Evolutionary conservation across 2,113 vertebrate genomes (phyloP).

Genomic region (Pristiophorus japonicus): DNA sequence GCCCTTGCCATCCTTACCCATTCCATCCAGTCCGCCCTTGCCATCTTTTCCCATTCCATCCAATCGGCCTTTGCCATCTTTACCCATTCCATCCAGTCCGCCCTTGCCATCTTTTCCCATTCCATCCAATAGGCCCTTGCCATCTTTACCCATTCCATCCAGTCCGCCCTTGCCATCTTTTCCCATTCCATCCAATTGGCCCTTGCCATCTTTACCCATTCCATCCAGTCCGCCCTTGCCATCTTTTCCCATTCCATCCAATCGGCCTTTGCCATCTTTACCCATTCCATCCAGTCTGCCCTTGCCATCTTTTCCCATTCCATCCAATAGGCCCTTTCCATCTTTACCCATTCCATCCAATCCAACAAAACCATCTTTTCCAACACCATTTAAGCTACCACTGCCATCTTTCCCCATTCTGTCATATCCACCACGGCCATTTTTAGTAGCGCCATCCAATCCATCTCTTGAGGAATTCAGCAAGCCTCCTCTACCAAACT

Average conservation of each 20-base stretch:
- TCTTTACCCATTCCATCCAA: background rate
- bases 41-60: background rate
- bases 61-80: background rate
- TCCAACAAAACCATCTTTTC: background rate
- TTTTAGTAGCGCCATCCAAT: background rate
- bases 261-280: background rate
- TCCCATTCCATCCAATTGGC: background rate
- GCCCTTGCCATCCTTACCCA: background rate
- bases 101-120: background rate
- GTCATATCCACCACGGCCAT: background rate
- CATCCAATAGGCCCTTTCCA: background rate
- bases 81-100: background rate
- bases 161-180: background rate
- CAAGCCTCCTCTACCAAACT: background rate
- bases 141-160: background rate
- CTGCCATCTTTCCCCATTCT: background rate
- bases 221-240: conserved; percentile 40
- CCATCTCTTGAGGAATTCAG: background rate
- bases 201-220: background rate
- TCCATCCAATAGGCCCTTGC: background rate
- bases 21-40: background rate
- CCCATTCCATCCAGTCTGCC: conserved; percentile 32
- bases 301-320: background rate
- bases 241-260: conserved; percentile 39
- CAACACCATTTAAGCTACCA: background rate